These are phyloP conservation scores for Notodonta dromedarius DNA, from an alignment of 2,888 invertebrate genomes.

Conservation along the genomic window DNA sequence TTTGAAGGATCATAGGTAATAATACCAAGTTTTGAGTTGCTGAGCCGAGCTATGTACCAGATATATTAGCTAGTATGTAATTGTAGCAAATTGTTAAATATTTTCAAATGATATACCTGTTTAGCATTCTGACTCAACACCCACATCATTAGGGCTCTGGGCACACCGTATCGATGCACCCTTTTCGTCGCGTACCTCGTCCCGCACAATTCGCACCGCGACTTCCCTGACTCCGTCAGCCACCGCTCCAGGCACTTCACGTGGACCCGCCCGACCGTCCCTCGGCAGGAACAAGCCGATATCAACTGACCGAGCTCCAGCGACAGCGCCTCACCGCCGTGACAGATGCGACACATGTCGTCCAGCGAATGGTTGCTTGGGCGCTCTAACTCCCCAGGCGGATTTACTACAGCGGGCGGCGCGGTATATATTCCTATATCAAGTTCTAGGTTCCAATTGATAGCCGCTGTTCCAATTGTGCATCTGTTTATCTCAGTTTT, in stretches of 20 bases:
- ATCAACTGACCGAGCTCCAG: conserved; percentile 66
- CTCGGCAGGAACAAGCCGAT: conserved; percentile 80
- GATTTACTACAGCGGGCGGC: conserved; percentile 27
- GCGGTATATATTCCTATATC: conserved; percentile 36
- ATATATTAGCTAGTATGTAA: too few species aligned
- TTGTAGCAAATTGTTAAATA: too few species aligned
- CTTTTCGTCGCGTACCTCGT: conserved; percentile 86
- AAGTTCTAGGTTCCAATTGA: conserved; percentile 54
- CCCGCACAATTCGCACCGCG: conserved; percentile 89
- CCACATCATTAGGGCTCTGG: conserved; percentile 85
- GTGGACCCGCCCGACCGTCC: conserved; percentile 89
- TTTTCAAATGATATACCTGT: conserved; percentile 55
- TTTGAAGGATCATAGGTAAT: too few species aligned
- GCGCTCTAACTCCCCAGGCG: conserved; percentile 47
- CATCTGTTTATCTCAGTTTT: conserved; percentile 34
- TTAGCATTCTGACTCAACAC: conserved; percentile 80
- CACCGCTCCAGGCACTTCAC: conserved; percentile 89
- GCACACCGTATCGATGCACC: conserved; percentile 84
- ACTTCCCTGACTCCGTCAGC: conserved; percentile 89
- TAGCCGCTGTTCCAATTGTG: conserved; percentile 45
- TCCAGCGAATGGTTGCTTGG: conserved; percentile 63
- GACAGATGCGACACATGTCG: conserved; percentile 78
- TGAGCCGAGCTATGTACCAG: too few species aligned
- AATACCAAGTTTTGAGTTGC: too few species aligned
- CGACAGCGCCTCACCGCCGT: conserved; percentile 65